A percentile compares a stretch with the other conserved stretches of the same genome.
phyloP scores from a whole-genome alignment of 2,113 vertebrate species.

The Balaenoptera acutorostrata region DNA sequence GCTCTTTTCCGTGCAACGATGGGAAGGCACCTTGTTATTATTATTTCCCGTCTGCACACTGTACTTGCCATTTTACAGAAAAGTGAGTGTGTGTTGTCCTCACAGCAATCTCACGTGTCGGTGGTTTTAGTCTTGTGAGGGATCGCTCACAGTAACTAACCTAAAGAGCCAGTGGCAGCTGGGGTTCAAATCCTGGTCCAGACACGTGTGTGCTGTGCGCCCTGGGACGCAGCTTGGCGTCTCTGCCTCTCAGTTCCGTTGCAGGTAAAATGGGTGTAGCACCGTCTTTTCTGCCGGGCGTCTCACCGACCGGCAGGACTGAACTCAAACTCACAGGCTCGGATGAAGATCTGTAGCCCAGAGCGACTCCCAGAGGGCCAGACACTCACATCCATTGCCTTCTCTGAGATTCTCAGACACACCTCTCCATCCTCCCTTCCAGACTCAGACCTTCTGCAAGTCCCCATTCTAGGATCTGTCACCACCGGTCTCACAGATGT shows the following conservation, averaged over 20 bases:
- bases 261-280: rapidly evolving
- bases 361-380: neutral
- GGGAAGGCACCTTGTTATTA: rapidly evolving
- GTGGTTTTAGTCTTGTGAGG: rapidly evolving
- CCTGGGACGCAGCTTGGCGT: rapidly evolving
- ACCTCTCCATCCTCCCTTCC: neutral
- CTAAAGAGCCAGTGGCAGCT: neutral
- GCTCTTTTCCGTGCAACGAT: rapidly evolving
- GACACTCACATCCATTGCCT: rapidly evolving
- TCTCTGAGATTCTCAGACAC: neutral
- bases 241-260: neutral
- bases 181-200: rapidly evolving
- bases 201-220: rapidly evolving
- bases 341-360: neutral
- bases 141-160: rapidly evolving
- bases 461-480: rapidly evolving
- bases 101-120: rapidly evolving
- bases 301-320: rapidly evolving
- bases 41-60: rapidly evolving
- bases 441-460: neutral
- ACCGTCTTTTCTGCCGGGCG: rapidly evolving
- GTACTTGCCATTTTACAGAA: rapidly evolving
- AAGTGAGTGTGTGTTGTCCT: rapidly evolving
- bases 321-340: rapidly evolving
- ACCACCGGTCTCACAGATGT: rapidly evolving